Evolutionary conservation across 2,888 invertebrate genomes (phyloP).

Genomic region (Onthophagus sagittarius): DNA sequence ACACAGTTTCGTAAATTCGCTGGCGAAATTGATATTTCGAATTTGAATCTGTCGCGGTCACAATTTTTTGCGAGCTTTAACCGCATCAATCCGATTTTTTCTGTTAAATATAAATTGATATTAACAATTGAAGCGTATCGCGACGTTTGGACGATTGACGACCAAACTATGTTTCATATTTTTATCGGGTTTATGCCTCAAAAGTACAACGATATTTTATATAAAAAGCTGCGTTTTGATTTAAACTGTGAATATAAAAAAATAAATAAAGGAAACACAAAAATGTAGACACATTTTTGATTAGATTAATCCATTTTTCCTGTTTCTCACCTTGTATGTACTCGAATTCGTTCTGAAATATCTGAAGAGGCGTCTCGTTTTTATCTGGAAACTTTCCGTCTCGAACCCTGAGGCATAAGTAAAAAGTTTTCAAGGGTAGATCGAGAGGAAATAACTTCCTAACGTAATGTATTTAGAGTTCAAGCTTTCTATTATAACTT

Average conservation of each 20-base stretch:
- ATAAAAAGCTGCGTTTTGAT: neutral
- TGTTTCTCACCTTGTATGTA: neutral
- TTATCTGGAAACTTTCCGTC: neutral
- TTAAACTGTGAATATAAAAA: neutral
- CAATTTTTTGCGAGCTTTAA: neutral
- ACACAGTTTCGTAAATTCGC: neutral
- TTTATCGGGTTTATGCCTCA: neutral
- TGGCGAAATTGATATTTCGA: neutral
- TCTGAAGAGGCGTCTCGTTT: neutral
- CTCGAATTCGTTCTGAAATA: neutral
- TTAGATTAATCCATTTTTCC: neutral
- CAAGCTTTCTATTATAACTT: neutral
- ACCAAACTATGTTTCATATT: neutral
- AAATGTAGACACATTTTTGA: neutral
- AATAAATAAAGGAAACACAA: neutral
- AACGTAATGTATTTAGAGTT: neutral
- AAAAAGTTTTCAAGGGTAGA: neutral
- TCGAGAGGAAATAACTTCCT: neutral
- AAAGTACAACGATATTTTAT: neutral
- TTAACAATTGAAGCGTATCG: neutral
- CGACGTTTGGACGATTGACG: neutral
- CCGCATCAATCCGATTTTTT: neutral
- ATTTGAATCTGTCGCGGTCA: neutral
- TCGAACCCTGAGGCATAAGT: neutral
- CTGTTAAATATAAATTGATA: neutral